These are phyloP conservation scores for Drosophila stalkeri DNA, from an alignment of 2,888 invertebrate species.

Conservation along the genomic window DNA sequence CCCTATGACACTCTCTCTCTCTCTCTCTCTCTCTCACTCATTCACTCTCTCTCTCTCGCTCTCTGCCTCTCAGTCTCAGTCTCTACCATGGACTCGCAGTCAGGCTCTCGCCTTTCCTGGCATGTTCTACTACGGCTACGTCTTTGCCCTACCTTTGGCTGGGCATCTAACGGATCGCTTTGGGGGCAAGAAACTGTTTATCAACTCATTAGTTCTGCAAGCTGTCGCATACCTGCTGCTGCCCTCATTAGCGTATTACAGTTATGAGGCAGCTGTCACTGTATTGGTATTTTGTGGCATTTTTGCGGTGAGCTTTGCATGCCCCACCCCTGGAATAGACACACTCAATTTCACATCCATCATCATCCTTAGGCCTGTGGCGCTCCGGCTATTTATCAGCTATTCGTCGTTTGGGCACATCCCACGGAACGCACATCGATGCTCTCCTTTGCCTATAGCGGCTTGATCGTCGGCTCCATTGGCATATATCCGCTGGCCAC, in stretches of 20 bases:
- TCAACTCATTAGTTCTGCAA: conserved; percentile 81
- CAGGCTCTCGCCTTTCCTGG: conserved; percentile 86
- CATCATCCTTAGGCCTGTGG: conserved; percentile 79
- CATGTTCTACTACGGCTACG: conserved; percentile 86
- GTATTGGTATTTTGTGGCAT: conserved; percentile 85
- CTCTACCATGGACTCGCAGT: conserved; percentile 86
- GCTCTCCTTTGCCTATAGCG: conserved; percentile 85
- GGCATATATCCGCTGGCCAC: conserved; percentile 87
- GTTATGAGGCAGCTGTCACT: conserved; percentile 82
- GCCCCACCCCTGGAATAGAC: background rate
- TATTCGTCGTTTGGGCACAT: conserved; percentile 85
- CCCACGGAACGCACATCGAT: conserved; percentile 84
- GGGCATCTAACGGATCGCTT: conserved; percentile 85
- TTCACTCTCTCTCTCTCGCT: background rate
- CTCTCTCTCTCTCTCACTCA: background rate
- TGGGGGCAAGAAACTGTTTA: conserved; percentile 84
- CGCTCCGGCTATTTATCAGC: conserved; percentile 83
- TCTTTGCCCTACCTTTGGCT: conserved; percentile 83
- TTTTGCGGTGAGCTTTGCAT: conserved; percentile 83
- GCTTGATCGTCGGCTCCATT: conserved; percentile 85
- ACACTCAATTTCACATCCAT: background rate
- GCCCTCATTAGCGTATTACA: conserved; percentile 85
- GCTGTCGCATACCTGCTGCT: conserved; percentile 85
- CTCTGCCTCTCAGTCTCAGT: conserved; percentile 31
- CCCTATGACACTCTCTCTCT: background rate